Percentiles rank a stretch among this genome's conserved stretches.
Evolutionary conservation across 2,113 vertebrate genomes (phyloP).

Genomic region (Myiagra hebetior): DNA sequence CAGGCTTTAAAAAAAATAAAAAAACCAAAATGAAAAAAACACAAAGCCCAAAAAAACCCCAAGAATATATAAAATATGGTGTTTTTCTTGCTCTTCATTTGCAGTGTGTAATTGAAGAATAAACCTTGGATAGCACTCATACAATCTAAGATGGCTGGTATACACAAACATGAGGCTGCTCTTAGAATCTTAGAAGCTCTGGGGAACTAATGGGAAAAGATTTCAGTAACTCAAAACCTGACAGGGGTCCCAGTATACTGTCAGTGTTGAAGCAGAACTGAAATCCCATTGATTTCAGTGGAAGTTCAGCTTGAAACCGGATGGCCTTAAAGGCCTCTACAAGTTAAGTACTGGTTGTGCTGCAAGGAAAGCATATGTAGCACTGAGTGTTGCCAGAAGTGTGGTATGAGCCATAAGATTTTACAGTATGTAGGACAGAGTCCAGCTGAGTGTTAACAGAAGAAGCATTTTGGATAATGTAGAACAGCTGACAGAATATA

Average conservation of each 20-base stretch:
- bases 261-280: slow-evolving; percentile 8
- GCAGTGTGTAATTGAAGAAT: slow-evolving; percentile 1
- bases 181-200: slow-evolving; percentile 54
- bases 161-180: slow-evolving; percentile 47
- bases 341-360: slow-evolving; percentile 62
- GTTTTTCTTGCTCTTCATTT: slow-evolving; percentile 6
- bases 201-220: slow-evolving; percentile 32
- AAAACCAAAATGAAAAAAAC: too few species aligned
- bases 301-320: slow-evolving; percentile 39
- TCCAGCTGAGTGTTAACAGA: slow-evolving; percentile 69
- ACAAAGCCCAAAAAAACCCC: not conserved
- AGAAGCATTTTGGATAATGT: slow-evolving; percentile 65
- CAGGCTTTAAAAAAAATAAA: not conserved
- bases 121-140: slow-evolving; percentile 37
- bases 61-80: not conserved
- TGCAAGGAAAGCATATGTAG: slow-evolving; percentile 70
- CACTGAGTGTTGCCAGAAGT: slow-evolving; percentile 60
- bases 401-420: slow-evolving; percentile 69
- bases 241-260: not conserved
- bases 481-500: slow-evolving; percentile 63
- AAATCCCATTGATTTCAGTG: slow-evolving; percentile 42
- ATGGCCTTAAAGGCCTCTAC: slow-evolving; percentile 58
- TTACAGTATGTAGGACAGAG: slow-evolving; percentile 69
- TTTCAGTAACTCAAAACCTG: slow-evolving; percentile 29
- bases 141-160: slow-evolving; percentile 42